These are phyloP conservation scores for Progne subis DNA, from an alignment of 2,113 vertebrate species.

Conservation along the genomic window DNA sequence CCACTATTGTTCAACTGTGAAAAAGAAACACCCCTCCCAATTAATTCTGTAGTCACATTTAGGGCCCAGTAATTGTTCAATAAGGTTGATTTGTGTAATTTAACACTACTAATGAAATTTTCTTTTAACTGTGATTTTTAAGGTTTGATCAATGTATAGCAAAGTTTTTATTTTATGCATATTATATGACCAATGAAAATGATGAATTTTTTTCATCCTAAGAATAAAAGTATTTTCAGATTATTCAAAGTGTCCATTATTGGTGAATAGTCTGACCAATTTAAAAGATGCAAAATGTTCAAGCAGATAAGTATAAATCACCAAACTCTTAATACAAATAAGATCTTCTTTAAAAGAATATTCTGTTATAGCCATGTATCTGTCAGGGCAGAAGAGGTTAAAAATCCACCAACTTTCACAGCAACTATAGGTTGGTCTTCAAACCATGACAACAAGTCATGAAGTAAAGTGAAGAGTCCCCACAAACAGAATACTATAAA, in stretches of 20 bases:
- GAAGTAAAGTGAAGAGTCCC: not conserved
- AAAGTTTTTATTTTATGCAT: not conserved
- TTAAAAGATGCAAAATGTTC: not conserved
- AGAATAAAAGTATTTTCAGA: not conserved
- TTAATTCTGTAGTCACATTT: not conserved
- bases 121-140: not conserved
- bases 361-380: not conserved
- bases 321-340: not conserved
- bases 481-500: not conserved
- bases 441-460: not conserved
- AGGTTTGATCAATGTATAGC: not conserved
- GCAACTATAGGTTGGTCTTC: not conserved
- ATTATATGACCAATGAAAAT: not conserved
- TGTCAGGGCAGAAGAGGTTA: not conserved
- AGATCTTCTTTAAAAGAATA: not conserved
- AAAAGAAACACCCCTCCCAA: not conserved
- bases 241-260: not conserved
- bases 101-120: not conserved
- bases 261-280: not conserved
- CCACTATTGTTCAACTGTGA: not conserved
- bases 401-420: not conserved
- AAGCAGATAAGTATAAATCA: not conserved
- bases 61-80: not conserved
- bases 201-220: not conserved
- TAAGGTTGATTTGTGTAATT: not conserved